Conservation (phyloP, 2,888 invertebrate species). For the Temnothorax rugatulus region DNA sequence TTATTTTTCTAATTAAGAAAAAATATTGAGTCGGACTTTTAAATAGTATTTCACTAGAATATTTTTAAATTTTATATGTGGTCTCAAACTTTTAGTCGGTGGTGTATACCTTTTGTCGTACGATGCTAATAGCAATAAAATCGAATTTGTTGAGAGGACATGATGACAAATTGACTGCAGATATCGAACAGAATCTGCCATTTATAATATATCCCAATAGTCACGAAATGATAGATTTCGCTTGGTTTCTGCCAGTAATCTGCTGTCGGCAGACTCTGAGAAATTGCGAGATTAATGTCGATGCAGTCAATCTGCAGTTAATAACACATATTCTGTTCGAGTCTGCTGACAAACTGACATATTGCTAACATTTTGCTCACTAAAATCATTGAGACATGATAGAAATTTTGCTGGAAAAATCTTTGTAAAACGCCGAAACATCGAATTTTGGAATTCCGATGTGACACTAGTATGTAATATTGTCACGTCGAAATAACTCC, state of each 20-base stretch:
- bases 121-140: no score
- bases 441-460: no score
- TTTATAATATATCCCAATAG: neutral
- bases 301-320: neutral
- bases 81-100: no score
- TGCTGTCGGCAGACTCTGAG: neutral
- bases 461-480: neutral
- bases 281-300: neutral
- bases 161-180: neutral
- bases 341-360: neutral
- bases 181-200: neutral
- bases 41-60: no score
- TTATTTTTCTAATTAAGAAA: no score
- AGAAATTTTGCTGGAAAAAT: neutral
- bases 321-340: neutral
- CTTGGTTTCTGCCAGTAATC: neutral
- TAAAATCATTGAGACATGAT: neutral
- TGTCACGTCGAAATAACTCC: neutral
- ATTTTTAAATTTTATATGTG: no score
- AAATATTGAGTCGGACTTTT: no score
- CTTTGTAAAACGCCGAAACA: neutral
- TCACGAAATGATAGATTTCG: neutral
- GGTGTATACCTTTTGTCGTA: no score
- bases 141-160: neutral
- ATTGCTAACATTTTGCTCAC: neutral